These are phyloP conservation scores for Scaptomyza parva DNA, from an alignment of 2,888 invertebrate genomes.

Conservation along the genomic window DNA sequence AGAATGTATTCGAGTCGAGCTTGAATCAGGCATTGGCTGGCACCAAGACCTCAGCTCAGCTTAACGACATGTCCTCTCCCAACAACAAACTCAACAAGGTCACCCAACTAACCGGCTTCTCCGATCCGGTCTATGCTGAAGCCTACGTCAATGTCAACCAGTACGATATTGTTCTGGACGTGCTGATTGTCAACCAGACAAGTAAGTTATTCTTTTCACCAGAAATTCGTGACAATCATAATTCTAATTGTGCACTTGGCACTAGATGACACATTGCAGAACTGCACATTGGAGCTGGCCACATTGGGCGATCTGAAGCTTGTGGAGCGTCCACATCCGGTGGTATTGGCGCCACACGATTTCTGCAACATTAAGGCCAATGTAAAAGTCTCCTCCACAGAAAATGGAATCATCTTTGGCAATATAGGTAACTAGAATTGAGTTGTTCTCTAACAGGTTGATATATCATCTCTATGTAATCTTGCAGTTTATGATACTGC, in stretches of 20 bases:
- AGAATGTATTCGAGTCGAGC: slow-evolving; percentile 96
- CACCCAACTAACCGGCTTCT: slow-evolving; percentile 98
- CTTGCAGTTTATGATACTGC: slow-evolving; percentile 96
- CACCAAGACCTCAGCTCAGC: slow-evolving; percentile 82
- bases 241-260: neutral
- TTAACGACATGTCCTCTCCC: slow-evolving; percentile 86
- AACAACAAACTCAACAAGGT: slow-evolving; percentile 90
- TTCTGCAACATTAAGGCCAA: slow-evolving; percentile 99
- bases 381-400: slow-evolving; percentile 99
- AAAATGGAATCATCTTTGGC: slow-evolving; percentile 99
- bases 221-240: no score
- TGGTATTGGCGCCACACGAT: slow-evolving; percentile 98
- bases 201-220: slow-evolving; percentile 84
- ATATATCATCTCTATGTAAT: neutral
- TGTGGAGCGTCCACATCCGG: slow-evolving; percentile 98
- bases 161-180: slow-evolving; percentile 99
- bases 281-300: slow-evolving; percentile 98
- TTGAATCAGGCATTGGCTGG: slow-evolving; percentile 95
- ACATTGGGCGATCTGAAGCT: slow-evolving; percentile 98
- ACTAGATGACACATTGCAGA: slow-evolving; percentile 96
- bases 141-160: slow-evolving; percentile 99
- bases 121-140: slow-evolving; percentile 99
- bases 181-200: slow-evolving; percentile 99
- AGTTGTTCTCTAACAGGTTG: no score
- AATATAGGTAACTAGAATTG: slow-evolving; percentile 91